Evolutionary conservation across 2,888 invertebrate species (phyloP), one percentile per base, ranked within the genome.

Genomic region (Pristionchus mayeri): DNA sequence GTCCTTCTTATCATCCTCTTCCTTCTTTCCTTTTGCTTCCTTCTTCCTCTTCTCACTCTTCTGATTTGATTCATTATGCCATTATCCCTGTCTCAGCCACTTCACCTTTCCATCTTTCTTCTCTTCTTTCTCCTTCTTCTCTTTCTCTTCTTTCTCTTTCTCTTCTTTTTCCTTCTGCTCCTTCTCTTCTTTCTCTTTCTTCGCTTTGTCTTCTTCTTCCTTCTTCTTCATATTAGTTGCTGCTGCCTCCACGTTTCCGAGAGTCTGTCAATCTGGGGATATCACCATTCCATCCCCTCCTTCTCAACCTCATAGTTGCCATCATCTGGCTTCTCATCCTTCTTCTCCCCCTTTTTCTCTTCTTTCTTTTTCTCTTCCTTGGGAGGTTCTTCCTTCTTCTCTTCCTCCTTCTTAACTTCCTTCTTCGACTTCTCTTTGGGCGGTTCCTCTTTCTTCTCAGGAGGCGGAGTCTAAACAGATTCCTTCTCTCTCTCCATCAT

Each of bases 241-340:
- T n/a, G 54, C 54, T 16, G 54, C 54, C n/a, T 54, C 54, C 4
- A 54, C 54, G 54, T 54, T 54, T 54, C 54, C 54, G 21, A 54
- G 54, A 13, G 54, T 54, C 34, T 34, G 63, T n/a, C 13, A 63
- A 21, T 30, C 16, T 63, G 16, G 16, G 7, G 16, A n/a, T 44
- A 13, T 44, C 44, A 44, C 13, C n/a, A 13, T 44, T 44, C 44
- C 44, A 44, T 44, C 44, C 44, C 44, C 44, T 44, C 44, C 13
- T 13, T 44, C 13, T 16, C 54, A 54, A 54, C 54, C 54, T 54
- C 54, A 54, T 63, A 63, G 34, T 63, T 63, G 24, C 63, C 63
- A 63, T 63, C 63, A 63, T 63, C 63, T 63, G 63, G 30, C 27
- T 63, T 63, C 63, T 63, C 63, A 6, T 63, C 63, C 27, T 63